phyloP scores from a whole-genome alignment of 2,797 vertebrate genomes.

The Channallabes apus region DNA sequence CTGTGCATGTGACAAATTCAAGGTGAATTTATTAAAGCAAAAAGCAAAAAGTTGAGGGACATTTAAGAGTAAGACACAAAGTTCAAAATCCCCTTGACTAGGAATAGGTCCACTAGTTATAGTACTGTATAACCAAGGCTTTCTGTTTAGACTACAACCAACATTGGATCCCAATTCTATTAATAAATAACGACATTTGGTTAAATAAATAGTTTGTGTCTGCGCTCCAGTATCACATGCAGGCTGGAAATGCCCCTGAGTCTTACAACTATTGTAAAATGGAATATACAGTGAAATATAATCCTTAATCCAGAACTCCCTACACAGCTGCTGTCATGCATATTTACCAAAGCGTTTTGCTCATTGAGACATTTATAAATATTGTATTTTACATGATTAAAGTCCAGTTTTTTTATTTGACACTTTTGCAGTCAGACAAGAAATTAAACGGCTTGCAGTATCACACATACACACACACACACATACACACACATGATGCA shows the following conservation, averaged over 20 bases:
- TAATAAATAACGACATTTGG: background rate
- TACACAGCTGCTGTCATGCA: background rate
- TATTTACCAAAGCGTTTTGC: slow-evolving; percentile 8
- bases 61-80: background rate
- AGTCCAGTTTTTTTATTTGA: background rate
- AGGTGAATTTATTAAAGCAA: background rate
- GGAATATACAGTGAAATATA: background rate
- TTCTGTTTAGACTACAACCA: background rate
- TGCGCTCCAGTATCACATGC: slow-evolving; percentile 3
- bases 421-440: background rate
- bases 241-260: background rate
- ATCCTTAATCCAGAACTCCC: slow-evolving; percentile 2
- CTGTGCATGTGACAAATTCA: too few species aligned
- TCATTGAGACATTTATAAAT: slow-evolving; percentile 7
- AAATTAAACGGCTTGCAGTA: slow-evolving; percentile 4
- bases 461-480: background rate
- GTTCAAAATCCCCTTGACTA: background rate
- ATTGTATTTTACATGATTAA: slow-evolving; percentile 8
- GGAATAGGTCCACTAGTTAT: background rate
- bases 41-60: background rate
- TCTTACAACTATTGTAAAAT: background rate
- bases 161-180: background rate
- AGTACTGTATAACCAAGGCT: too few species aligned
- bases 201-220: background rate
- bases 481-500: background rate